A percentile compares a stretch with the other conserved stretches of the same genome.
These are phyloP conservation scores for Eupsittula cactorum DNA, from an alignment of 2,113 vertebrate species.

Conservation along the genomic window DNA sequence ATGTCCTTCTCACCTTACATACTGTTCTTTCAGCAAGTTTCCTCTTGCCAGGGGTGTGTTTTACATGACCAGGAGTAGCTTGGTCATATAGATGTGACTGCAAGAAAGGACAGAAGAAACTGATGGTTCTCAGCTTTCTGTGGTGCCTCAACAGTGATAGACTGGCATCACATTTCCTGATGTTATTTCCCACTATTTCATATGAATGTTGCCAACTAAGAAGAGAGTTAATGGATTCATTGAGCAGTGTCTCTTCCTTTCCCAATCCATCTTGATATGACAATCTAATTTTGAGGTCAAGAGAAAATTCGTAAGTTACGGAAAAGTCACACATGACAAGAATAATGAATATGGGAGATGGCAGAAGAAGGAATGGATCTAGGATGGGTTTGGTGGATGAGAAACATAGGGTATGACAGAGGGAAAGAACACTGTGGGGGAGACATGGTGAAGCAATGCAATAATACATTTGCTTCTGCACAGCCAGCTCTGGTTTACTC, in stretches of 20 bases:
- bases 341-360: background rate
- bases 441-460: background rate
- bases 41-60: background rate
- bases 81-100: background rate
- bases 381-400: background rate
- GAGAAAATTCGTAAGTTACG: background rate
- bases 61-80: background rate
- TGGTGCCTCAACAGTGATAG: background rate
- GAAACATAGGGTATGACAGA: background rate
- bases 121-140: background rate
- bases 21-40: background rate
- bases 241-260: constrained; percentile 1
- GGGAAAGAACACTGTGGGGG: background rate
- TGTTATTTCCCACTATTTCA: background rate
- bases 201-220: background rate
- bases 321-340: background rate
- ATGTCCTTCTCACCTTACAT: background rate
- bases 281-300: constrained; percentile 34
- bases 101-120: background rate
- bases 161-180: background rate
- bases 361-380: background rate
- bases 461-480: background rate
- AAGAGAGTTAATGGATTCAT: background rate
- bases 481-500: background rate
- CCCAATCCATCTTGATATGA: constrained; percentile 4